Conservation (phyloP, 2,797 vertebrate species). For the Hoplostethus atlanticus region DNA sequence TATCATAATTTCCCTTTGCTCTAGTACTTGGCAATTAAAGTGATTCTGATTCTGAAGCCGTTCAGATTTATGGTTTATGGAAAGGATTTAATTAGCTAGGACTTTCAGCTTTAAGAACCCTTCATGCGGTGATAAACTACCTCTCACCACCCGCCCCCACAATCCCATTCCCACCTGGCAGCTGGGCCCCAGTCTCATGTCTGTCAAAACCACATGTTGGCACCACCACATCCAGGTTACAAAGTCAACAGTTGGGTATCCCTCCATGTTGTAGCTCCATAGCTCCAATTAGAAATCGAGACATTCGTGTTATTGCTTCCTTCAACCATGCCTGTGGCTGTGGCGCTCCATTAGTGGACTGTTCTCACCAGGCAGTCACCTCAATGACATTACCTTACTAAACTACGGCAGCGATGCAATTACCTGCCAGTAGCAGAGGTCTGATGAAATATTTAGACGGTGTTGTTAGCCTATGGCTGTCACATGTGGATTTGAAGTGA, state of each 20-base stretch:
- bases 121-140: too few species aligned
- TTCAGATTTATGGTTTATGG: too few species aligned
- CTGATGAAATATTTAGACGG: conserved; percentile 42
- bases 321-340: conserved; percentile 1
- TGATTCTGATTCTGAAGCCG: too few species aligned
- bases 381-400: conserved; percentile 44
- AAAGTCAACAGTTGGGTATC: not conserved
- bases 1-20: too few species aligned
- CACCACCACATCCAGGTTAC: not conserved
- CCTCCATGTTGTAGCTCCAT: conserved; percentile 14
- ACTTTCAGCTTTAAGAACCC: too few species aligned
- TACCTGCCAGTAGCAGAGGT: conserved; percentile 22
- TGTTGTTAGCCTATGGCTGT: conserved; percentile 14
- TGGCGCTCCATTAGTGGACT: conserved; percentile 36
- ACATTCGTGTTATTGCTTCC: conserved; percentile 19
- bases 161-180: conserved; percentile 3
- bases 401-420: conserved; percentile 42
- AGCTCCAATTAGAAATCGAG: conserved; percentile 31
- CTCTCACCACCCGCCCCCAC: too few species aligned
- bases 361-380: conserved; percentile 24
- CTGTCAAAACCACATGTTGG: not conserved
- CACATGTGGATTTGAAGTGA: not conserved
- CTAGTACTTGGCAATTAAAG: too few species aligned
- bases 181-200: not conserved
- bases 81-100: too few species aligned